Base-by-base conservation (phyloP, 2,797 vertebrate genomes). In the Poecilia velifera region DNA sequence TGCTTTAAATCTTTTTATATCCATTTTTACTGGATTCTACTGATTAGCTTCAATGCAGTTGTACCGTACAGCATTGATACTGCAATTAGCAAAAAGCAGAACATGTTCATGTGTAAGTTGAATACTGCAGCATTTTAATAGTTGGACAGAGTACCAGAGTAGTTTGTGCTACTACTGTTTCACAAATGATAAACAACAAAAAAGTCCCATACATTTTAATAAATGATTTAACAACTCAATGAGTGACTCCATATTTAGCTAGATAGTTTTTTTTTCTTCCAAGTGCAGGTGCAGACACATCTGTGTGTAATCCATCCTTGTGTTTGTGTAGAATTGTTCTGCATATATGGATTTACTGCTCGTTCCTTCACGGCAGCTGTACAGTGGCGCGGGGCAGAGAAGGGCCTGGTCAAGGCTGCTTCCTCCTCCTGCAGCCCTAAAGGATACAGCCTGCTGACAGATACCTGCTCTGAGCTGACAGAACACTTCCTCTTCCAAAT, bases 391-490 rank as follows among this genome's bases (percentile, higher is more conserved):
- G 12, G 86, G 87, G 85, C 83, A 88, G 45, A 76, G 83, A 89
- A 87, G 84, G 84, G 85, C 78, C 87, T 89, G 88, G 91, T 92
- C 93, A 92, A 93, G 93, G 91, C 90, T 91, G 90, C 89, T 94
- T 94, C 91, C 92, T 93, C 86, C 92, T 92, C 81, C 82, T 85
- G 87, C 77, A 89, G 76, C 86, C 88, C 84, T 81, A 90, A 92
- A 92, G 91, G 90, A 93, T 90, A 90, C 66, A 77, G 78, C 79
- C 81, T 89, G 91, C 84, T 94, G 94, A 95, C 90, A 95, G 93
- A 94, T 88, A 95, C 92, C 93, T 93, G 91, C 84, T 92, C 92
- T 84, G 85, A 88, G 87, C 92, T 91, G 91, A 93, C 86, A 88
- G 84, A 89, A 92, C 89, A 90, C 90, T 92, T 94, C 92, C 93